These are phyloP conservation scores for Dryadula phaetusa DNA, from an alignment of 2,888 invertebrate genomes.

Conservation along the genomic window DNA sequence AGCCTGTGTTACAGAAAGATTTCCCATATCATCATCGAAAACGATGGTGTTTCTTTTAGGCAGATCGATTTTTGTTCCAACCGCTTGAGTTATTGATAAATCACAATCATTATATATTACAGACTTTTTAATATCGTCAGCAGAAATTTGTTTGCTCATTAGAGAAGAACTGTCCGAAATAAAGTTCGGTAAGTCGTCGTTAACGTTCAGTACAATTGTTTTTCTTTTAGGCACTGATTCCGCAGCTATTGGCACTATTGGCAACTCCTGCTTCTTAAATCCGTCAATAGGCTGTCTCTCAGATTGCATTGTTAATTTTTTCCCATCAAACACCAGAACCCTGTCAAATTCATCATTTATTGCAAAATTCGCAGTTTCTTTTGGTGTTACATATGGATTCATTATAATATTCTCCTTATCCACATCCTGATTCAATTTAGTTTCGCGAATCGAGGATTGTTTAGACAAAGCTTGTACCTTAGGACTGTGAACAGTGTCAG, in stretches of 20 bases:
- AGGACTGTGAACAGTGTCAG: constrained; percentile 65
- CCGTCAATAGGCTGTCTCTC: constrained; percentile 43
- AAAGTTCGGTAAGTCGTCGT: constrained; percentile 72
- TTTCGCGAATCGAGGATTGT: constrained; percentile 50
- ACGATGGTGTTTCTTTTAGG: constrained; percentile 51
- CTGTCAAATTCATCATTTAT: constrained; percentile 62
- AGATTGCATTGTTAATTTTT: constrained; percentile 63
- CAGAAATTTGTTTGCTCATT: background rate
- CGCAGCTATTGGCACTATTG: background rate
- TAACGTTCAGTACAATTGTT: constrained; percentile 63
- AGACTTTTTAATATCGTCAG: constrained; percentile 24
- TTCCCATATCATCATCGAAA: constrained; percentile 48
- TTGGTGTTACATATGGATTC: constrained; percentile 66
- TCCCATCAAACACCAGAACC: constrained; percentile 74
- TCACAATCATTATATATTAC: constrained; percentile 42
- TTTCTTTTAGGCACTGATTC: constrained; percentile 56
- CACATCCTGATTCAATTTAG: constrained; percentile 52
- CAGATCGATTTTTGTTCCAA: constrained; percentile 29
- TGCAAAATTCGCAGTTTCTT: constrained; percentile 63
- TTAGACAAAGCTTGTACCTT: constrained; percentile 63
- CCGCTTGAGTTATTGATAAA: constrained; percentile 42
- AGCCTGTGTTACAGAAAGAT: constrained; percentile 56
- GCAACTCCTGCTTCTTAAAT: constrained; percentile 38
- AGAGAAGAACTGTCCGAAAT: constrained; percentile 42
- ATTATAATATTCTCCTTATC: constrained; percentile 75